Evolutionary conservation across 2,888 invertebrate species (phyloP), one percentile per base, ranked within the genome.

Genomic region (Parnassius apollo): DNA sequence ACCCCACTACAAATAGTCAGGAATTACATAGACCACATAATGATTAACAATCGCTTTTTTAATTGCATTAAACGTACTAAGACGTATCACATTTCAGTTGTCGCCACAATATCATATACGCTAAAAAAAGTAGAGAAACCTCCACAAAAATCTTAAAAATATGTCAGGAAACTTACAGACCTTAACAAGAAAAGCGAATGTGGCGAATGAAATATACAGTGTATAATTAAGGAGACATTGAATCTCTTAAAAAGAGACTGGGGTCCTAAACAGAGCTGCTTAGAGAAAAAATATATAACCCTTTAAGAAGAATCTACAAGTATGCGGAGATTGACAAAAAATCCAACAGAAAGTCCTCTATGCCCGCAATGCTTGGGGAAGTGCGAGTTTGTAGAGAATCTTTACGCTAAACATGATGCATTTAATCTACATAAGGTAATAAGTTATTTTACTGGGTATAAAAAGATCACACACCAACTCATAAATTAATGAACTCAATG

Each of bases 21-120:
- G 13, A 68, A 68, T 46, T 62, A 68, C 46, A 66, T 68, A n/a
- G 68, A 68, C 12, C 66, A 64, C 22, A 52, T 66, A 1, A 45
- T 64, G 22, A 56, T 68, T 1, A 62, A 66, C 22, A 45, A 44
- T 10, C 46, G 65, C 2, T 68, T 56, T 22, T 13, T 61, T 42
- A 64, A 66, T 12, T 45, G 35, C 22, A 8, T 61, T 11, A 59
- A 46, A 12, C 49, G 11, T 3, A 18, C 50, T 11, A 11, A 18
- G 2, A 50, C 50, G 10, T 50, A 58, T 13, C 42, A 46, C 12
- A 56, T 46, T 12, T 48, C 56, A 8, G 56, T 57, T 9, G 46
- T 57, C 46, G 50, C 42, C 1, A 50, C 13, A 13, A 10, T 42
- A 2, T 9, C 4, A 22, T 50, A 42, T 8, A 57, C 48, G 42